Evolutionary conservation across 2,888 invertebrate genomes (phyloP).

Genomic region (Eristalis pertinax): DNA sequence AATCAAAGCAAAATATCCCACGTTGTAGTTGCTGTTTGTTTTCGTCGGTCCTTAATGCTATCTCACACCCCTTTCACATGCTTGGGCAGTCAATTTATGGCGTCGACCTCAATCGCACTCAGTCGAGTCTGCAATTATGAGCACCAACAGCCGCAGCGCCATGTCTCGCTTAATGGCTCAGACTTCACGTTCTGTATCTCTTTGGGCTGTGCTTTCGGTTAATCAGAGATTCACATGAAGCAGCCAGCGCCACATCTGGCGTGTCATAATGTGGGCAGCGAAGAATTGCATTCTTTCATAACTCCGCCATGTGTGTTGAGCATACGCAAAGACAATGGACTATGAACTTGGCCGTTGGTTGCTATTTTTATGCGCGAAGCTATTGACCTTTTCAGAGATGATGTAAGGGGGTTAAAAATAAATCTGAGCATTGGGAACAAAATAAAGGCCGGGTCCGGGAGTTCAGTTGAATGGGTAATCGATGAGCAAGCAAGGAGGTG

Average conservation of each 20-base stretch:
- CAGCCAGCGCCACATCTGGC: constrained; percentile 42
- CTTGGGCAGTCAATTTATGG: constrained; percentile 50
- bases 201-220: constrained; percentile 11
- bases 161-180: constrained; percentile 29
- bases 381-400: constrained; percentile 63
- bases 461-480: neutral
- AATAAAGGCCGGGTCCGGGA: neutral
- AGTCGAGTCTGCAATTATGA: constrained; percentile 58
- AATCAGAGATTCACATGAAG: constrained; percentile 34
- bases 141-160: constrained; percentile 21
- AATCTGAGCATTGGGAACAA: neutral
- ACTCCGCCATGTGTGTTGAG: neutral
- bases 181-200: constrained; percentile 45
- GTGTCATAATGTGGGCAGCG: constrained; percentile 53
- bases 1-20: constrained; percentile 50
- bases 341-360: constrained; percentile 64
- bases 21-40: constrained; percentile 2
- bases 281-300: constrained; percentile 52
- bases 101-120: constrained; percentile 57
- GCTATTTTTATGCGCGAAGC: constrained; percentile 65
- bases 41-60: constrained; percentile 20
- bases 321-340: constrained; percentile 42
- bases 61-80: constrained; percentile 28
- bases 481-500: constrained; percentile 21
- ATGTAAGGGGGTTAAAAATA: constrained; percentile 43